Evolutionary conservation across 2,888 invertebrate genomes (phyloP).

Genomic region (Agrochola macilenta): DNA sequence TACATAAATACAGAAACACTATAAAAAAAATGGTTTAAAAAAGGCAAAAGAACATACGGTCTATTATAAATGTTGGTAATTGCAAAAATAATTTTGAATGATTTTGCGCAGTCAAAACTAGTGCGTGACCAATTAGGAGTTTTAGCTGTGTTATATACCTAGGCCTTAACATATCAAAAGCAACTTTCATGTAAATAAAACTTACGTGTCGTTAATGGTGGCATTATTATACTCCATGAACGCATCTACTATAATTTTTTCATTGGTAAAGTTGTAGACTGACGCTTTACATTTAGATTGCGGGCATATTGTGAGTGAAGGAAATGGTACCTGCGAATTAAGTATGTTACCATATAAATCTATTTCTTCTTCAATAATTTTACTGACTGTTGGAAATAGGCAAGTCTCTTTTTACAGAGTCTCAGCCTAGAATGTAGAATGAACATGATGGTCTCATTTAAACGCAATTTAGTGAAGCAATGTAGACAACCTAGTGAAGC

Average conservation of each 20-base stretch:
- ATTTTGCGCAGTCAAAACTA: background rate
- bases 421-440: background rate
- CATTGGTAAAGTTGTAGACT: conserved; percentile 65
- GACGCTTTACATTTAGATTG: conserved; percentile 68
- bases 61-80: background rate
- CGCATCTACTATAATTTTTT: background rate
- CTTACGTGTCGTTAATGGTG: conserved; percentile 47
- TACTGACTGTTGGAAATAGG: background rate
- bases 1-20: too few relatives aligned
- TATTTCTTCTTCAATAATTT: background rate
- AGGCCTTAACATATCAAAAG: background rate
- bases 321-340: conserved; percentile 75
- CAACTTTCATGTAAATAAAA: background rate
- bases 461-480: too few relatives aligned
- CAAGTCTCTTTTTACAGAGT: background rate
- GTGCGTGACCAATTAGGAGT: background rate
- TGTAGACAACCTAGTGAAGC: background rate
- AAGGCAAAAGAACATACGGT: background rate
- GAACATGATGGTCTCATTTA: background rate
- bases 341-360: background rate
- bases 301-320: conserved; percentile 78
- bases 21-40: background rate
- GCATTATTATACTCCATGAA: background rate
- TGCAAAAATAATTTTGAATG: background rate
- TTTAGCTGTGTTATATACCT: background rate